phyloP scores from a whole-genome alignment of 2,797 vertebrate genomes.

The Nasua narica region DNA sequence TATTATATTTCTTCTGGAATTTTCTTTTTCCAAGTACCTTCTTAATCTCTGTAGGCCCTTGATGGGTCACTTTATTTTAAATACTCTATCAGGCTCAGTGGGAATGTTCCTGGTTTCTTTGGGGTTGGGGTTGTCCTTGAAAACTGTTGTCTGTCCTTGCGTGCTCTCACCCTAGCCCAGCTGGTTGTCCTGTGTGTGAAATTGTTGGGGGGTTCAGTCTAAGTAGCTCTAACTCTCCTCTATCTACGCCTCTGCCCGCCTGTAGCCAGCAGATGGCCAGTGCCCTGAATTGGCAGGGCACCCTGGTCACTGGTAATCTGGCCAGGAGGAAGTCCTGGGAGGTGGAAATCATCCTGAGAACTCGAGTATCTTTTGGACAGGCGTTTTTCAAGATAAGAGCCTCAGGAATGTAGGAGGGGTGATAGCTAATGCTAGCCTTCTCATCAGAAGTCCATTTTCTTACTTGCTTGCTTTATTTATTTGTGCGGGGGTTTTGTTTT shows the following conservation, averaged over 20 bases:
- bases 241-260: background rate
- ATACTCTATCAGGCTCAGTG: background rate
- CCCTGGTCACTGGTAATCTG: background rate
- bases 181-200: background rate
- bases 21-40: conserved; percentile 9
- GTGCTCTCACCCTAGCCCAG: background rate
- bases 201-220: background rate
- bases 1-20: conserved; percentile 26
- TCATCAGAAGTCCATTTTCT: conserved; percentile 55
- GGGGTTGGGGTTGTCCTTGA: conserved; percentile 11
- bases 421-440: background rate
- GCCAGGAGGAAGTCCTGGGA: background rate
- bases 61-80: background rate
- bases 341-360: background rate
- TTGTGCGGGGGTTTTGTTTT: background rate
- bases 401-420: conserved; percentile 39
- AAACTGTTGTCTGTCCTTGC: background rate
- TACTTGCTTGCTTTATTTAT: background rate
- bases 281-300: background rate
- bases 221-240: background rate
- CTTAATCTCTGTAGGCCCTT: background rate
- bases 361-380: background rate
- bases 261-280: background rate
- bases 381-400: background rate
- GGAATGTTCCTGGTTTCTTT: background rate